Evolutionary conservation across 2,797 vertebrate genomes (phyloP), one percentile per base, ranked within the genome.

Genomic region (Emys orbicularis): DNA sequence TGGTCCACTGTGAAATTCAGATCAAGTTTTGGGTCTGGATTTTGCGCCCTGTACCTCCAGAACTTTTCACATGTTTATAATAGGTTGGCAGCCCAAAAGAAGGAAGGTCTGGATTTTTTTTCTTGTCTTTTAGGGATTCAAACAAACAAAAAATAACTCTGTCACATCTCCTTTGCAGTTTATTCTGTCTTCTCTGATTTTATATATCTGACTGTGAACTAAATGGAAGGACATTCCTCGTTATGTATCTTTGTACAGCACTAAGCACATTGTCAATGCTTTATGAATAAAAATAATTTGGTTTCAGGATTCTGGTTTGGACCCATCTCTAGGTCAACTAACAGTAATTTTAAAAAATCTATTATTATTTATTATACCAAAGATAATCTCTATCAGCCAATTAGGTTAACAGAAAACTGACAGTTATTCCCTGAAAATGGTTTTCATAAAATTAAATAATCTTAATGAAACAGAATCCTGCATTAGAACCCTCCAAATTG

Each of bases 161-260:
- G 61, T 3, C 7, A 91, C 86, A 87, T 29, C 27, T 83, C 8
- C 37, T 91, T 83, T 91, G 59, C 83, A 72, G 81, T 16, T 92
- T 53, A 94, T 65, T 34, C 52, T 15, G 79, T 81, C 27, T 94
- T 90, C 53, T 49, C 56, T 83, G 52, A 57, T 95, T 94, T 92
- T 85, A 84, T 6, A 5, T 92, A 89, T 77, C 72, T 37, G 29
- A 82, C 50, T 2, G 8, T 77, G 85, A 65, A 44, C 44, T 74
- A 23, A 44, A 90, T 2, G 77, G 84, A 95, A 88, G 84, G 19
- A 54, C 4, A 81, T 49, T 5, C 34, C 81, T 90, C 59, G 6
- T 82, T 91, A 92, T 3, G 44, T 93, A 94, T 80, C 84, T 47
- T 79, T 21, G 61, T 93, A 81, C 19, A 72, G 80, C 88, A 94